Evolutionary conservation across 2,888 invertebrate genomes (phyloP).

Genomic region (Ethmia dodecea): DNA sequence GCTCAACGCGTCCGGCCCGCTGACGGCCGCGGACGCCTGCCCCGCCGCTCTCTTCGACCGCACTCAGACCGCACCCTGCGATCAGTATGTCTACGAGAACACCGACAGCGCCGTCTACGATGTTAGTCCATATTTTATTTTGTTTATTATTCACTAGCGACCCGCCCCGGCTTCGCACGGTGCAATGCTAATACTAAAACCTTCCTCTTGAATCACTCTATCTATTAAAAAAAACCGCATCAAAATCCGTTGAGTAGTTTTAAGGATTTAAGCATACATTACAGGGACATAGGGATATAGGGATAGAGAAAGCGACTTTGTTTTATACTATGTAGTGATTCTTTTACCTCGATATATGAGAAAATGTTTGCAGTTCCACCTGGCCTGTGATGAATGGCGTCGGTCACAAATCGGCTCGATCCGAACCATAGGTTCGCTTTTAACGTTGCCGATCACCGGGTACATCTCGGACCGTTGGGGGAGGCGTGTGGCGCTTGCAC

Average conservation of each 20-base stretch:
- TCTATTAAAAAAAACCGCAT: too few species aligned
- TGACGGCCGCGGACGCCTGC: slow-evolving; percentile 35
- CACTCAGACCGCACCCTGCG: slow-evolving; percentile 31
- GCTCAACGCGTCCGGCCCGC: slow-evolving; percentile 17
- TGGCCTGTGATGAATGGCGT: slow-evolving; percentile 84
- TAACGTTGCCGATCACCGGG: slow-evolving; percentile 60
- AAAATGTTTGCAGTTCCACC: slow-evolving; percentile 77
- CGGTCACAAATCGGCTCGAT: slow-evolving; percentile 32
- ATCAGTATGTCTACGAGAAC: slow-evolving; percentile 50
- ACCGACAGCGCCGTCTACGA: slow-evolving; percentile 58
- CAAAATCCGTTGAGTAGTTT: too few species aligned
- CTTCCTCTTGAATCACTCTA: too few species aligned
- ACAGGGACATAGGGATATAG: too few species aligned
- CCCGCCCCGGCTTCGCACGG: too few species aligned
- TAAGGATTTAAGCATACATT: too few species aligned
- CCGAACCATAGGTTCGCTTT: neutral
- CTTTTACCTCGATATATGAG: too few species aligned
- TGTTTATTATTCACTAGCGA: too few species aligned
- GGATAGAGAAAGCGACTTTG: too few species aligned
- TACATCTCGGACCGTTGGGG: slow-evolving; percentile 86
- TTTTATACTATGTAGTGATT: too few species aligned
- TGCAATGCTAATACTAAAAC: too few species aligned
- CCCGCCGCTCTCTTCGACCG: slow-evolving; percentile 47
- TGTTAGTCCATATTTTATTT: too few species aligned
- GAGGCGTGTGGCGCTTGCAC: slow-evolving; percentile 78